Conservation (phyloP, 2,888 invertebrate genomes). For the Mesopsocus fuscifrons region DNA sequence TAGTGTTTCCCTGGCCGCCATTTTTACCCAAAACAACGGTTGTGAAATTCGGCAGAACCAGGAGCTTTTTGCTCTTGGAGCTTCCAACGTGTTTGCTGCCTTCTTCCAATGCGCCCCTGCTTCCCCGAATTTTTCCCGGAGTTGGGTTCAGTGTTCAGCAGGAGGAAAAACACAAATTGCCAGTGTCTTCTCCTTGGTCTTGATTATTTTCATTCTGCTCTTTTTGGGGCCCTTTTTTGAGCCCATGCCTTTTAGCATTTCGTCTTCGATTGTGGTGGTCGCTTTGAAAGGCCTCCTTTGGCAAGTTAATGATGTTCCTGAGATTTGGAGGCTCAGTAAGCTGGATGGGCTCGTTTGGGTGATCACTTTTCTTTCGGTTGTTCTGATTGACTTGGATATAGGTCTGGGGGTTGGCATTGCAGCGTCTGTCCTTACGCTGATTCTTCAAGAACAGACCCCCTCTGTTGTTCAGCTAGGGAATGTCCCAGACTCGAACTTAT, state of each 20-base stretch:
- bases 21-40: slow-evolving; percentile 44
- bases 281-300: slow-evolving; percentile 59
- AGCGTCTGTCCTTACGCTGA: slow-evolving; percentile 43
- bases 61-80: slow-evolving; percentile 35
- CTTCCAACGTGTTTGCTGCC: slow-evolving; percentile 36
- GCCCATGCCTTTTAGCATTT: slow-evolving; percentile 50
- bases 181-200: slow-evolving; percentile 17
- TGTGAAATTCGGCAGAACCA: slow-evolving; percentile 52
- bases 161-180: slow-evolving; percentile 47
- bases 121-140: slow-evolving; percentile 42
- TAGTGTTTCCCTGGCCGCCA: slow-evolving; percentile 50
- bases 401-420: slow-evolving; percentile 47
- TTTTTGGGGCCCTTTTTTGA: slow-evolving; percentile 79
- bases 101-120: slow-evolving; percentile 44
- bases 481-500: slow-evolving; percentile 41
- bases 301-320: slow-evolving; percentile 43
- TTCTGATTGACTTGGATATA: slow-evolving; percentile 56
- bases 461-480: slow-evolving; percentile 41
- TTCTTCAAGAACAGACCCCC: slow-evolving; percentile 42
- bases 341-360: slow-evolving; percentile 59
- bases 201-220: slow-evolving; percentile 58
- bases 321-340: slow-evolving; percentile 44
- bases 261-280: slow-evolving; percentile 49
- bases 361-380: slow-evolving; percentile 46
- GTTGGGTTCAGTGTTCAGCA: slow-evolving; percentile 50